Evolutionary conservation across 2,888 invertebrate species (phyloP), one percentile per base, ranked within the genome.

Genomic region (Coleophora deauratella): DNA sequence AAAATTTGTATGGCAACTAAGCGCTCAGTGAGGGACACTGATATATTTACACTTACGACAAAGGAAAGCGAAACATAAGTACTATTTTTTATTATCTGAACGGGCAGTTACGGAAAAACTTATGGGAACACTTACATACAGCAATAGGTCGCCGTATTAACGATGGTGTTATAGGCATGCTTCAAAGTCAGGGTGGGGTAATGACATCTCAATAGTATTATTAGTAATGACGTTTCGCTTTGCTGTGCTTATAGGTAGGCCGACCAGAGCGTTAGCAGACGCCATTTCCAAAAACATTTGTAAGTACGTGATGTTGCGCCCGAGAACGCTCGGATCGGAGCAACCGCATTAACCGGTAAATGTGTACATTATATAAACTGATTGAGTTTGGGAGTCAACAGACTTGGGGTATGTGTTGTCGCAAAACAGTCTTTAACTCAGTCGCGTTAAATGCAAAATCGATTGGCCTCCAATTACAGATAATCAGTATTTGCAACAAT

Each of bases 1-100:
- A 76, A 65, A 63, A 73, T 70, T 76, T 79, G 75, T 85, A 85
- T 85, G 84, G 84, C 84, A 82, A 82, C 84, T 74, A 82, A 79
- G 78, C 80, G 68, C 62, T 77, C 81, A 81, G 81, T 73, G 79
- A 51, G 48, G 47, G 52, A 49, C 77, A 77, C 80, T 72, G 79
- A 81, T 59, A 59, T 81, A 84, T 82, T 72, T 82, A 82, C 82
- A 82, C 60, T 60, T 50, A 57, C 51, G 44, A n/a, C n/a, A n/a
- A n/a, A n/a, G n/a, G n/a, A n/a, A n/a, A n/a, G n/a, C n/a, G n/a
- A n/a, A n/a, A n/a, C n/a, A n/a, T n/a, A n/a, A n/a, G n/a, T n/a
- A n/a, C n/a, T n/a, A n/a, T n/a, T n/a, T n/a, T n/a, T n/a, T n/a
- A n/a, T n/a, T n/a, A n/a, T n/a, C n/a, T n/a, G n/a, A n/a, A n/a